A percentile compares a stretch with the other conserved stretches of the same genome.
Evolutionary conservation across 2,888 invertebrate genomes (phyloP).

Genomic region (Tyria jacobaeae): DNA sequence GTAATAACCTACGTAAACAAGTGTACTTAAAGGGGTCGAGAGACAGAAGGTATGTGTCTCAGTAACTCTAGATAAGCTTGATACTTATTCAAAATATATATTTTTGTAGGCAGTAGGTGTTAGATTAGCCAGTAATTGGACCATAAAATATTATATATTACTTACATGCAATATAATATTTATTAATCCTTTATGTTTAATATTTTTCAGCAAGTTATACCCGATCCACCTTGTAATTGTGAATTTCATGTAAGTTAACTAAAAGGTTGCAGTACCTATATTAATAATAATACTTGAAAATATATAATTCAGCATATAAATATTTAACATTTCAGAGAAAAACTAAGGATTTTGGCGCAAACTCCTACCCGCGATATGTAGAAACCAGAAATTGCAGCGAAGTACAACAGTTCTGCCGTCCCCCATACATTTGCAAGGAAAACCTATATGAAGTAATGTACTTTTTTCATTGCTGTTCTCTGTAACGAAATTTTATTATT

Average conservation of each 20-base stretch:
- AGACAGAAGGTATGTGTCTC: too few species aligned
- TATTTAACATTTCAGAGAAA: conserved; percentile 57
- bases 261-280: too few species aligned
- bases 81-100: background rate
- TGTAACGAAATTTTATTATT: too few species aligned
- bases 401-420: conserved; percentile 52
- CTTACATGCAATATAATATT: too few species aligned
- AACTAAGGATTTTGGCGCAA: conserved; percentile 56
- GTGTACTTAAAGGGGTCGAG: too few species aligned
- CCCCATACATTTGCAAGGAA: conserved; percentile 65
- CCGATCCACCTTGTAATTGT: conserved; percentile 66
- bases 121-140: too few species aligned
- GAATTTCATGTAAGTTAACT: conserved; percentile 55
- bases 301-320: background rate
- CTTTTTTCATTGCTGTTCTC: background rate
- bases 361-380: conserved; percentile 63
- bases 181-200: background rate
- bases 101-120: background rate
- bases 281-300: background rate
- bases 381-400: conserved; percentile 65
- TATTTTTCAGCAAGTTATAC: conserved; percentile 62
- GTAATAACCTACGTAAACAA: too few species aligned
- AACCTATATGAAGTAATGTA: conserved; percentile 64
- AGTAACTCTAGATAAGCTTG: too few species aligned
- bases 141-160: too few species aligned